Conservation (phyloP, 2,113 vertebrate species). For the Pterocles burchelli region DNA sequence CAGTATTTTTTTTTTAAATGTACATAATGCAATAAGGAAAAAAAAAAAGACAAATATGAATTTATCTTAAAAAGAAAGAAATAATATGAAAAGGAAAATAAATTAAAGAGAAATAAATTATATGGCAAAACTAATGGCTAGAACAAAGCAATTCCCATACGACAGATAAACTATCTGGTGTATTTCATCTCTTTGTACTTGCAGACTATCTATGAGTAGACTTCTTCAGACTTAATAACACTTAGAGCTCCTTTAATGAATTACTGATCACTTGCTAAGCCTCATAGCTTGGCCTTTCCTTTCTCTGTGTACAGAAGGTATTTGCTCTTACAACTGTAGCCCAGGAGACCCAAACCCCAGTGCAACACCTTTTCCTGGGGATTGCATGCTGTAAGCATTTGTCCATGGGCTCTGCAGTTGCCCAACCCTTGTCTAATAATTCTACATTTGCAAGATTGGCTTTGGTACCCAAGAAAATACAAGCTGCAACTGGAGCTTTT, state of each 20-base stretch:
- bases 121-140: not conserved
- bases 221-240: slow-evolving; percentile 23
- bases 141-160: not conserved
- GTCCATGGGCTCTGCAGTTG: not conserved
- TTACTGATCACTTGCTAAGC: not conserved
- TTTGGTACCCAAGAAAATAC: not conserved
- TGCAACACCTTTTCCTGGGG: not conserved
- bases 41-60: not conserved
- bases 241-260: not conserved
- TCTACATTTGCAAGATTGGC: not conserved
- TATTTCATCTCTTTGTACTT: slow-evolving; percentile 3
- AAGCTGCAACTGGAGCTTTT: not conserved
- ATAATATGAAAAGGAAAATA: not conserved
- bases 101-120: not conserved
- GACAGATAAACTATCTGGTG: not conserved
- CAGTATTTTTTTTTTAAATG: not conserved
- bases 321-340: not conserved
- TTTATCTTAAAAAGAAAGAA: not conserved
- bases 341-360: not conserved
- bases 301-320: not conserved
- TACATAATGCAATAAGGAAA: not conserved
- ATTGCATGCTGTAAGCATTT: not conserved
- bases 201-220: not conserved
- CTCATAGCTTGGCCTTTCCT: not conserved
- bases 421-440: not conserved